Base-by-base conservation (phyloP, 2,797 vertebrate species). In the Amazonetta brasiliensis region DNA sequence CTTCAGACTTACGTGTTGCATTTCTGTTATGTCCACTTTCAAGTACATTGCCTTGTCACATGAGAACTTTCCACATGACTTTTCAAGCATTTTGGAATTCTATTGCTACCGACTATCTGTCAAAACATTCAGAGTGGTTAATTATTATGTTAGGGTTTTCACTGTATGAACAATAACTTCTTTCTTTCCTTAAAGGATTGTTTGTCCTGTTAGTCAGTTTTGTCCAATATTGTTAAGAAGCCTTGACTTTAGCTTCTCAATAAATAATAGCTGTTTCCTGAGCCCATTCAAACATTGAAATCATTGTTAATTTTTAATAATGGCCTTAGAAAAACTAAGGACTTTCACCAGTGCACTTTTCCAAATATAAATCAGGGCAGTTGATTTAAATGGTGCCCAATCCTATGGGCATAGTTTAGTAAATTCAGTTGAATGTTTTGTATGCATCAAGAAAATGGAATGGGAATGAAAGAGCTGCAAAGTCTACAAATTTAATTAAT, bases 301-400 rank as follows among this genome's bases (percentile, higher is more conserved):
- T 90, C 56, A 94, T 95, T 96, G 94, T 96, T 96, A 87, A 82
- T 89, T 88, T 94, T 90, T 88, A 94, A 94, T 95, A 96, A 94
- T 94, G 64, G 31, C 12, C 72, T 79, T 66, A 90, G 87, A 77
- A 82, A 87, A 44, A 21, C 20, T 0, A 0, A 50, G 43, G 28
- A 8, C 11, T 54, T 97, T 91, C 37, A 79, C 39, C 56, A 74
- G 18, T 18, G 20, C 22, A 15, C 73, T 95, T 67, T 94, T 90
- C 80, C 80, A 76, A 69, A 55, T 64, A 88, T 54, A 94, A 71
- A 56, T 44, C 39, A 64, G 11, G 0, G 0, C 8, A 81, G 85
- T n/a, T 22, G 0, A 9, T 44, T 76, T 71, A 52, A 91, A 50
- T 22, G 10, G 7, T 35, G 8, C 23, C 41, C 21, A 39, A 16